A percentile compares a stretch with the other conserved stretches of the same genome.
These are phyloP conservation scores for Coracopsis vasa DNA, from an alignment of 2,113 vertebrate genomes.

Conservation along the genomic window DNA sequence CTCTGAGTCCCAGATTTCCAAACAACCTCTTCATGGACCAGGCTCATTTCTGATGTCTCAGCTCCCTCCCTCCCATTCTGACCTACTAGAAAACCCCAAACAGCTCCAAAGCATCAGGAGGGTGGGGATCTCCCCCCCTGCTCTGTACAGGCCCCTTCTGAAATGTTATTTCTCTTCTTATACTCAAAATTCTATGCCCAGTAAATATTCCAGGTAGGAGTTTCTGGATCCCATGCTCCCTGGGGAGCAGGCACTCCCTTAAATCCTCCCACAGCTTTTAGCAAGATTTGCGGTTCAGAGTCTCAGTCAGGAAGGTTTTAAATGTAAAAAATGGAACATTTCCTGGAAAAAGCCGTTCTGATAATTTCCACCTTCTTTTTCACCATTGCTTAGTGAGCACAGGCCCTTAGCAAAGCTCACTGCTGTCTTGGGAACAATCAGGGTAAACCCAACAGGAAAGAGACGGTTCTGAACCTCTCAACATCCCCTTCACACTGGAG, in stretches of 20 bases:
- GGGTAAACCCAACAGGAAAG: not conserved
- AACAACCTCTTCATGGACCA: not conserved
- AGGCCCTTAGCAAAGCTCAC: not conserved
- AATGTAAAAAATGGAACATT: not conserved
- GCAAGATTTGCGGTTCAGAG: not conserved
- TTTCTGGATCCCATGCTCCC: not conserved
- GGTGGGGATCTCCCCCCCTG: not conserved
- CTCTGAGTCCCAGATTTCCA: not conserved
- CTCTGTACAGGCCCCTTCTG: not conserved
- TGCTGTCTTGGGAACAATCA: not conserved
- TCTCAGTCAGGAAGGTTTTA: not conserved
- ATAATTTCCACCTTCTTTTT: not conserved
- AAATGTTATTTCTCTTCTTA: not conserved
- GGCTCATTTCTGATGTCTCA: not conserved
- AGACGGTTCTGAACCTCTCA: not conserved
- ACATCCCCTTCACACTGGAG: not conserved
- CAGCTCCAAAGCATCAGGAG: not conserved
- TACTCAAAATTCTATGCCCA: not conserved
- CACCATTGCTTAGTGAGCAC: not conserved
- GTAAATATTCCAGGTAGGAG: not conserved
- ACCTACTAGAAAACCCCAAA: not conserved
- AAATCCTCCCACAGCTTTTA: not conserved
- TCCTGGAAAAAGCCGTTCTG: not conserved
- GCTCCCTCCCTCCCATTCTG: not conserved
- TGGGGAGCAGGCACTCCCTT: not conserved